These are phyloP conservation scores for Eustalomyia histrio DNA, from an alignment of 2,888 invertebrate species.

Conservation along the genomic window DNA sequence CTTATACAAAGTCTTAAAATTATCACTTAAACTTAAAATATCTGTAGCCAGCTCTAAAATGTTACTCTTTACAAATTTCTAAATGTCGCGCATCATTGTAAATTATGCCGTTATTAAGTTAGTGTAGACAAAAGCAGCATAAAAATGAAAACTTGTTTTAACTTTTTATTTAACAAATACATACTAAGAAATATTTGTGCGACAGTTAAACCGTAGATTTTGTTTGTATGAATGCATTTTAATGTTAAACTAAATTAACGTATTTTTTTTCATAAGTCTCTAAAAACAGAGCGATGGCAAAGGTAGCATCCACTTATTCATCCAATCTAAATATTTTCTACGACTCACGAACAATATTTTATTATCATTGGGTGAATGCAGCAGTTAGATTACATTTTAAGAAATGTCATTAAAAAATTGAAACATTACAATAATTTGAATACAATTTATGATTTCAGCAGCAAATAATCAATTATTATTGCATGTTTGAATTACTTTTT, in stretches of 20 bases:
- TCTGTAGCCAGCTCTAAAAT: slow-evolving; percentile 22
- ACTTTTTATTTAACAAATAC: slow-evolving; percentile 34
- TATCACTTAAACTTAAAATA: background rate
- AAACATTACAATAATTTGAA: too few species aligned
- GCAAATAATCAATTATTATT: too few species aligned
- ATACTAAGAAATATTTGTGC: slow-evolving; percentile 12
- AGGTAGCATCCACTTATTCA: background rate
- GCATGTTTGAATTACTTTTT: too few species aligned
- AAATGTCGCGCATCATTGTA: slow-evolving; percentile 62
- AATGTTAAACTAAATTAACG: background rate
- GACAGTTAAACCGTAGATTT: background rate
- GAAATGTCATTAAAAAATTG: too few species aligned
- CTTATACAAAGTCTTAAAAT: too few species aligned
- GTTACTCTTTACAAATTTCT: slow-evolving; percentile 43
- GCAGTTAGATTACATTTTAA: too few species aligned
- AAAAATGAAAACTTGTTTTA: slow-evolving; percentile 49
- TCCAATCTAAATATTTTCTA: background rate
- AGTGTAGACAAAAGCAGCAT: slow-evolving; percentile 31
- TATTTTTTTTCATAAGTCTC: background rate
- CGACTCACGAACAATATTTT: background rate
- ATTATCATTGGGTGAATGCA: background rate
- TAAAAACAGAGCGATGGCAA: background rate
- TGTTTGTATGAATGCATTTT: background rate
- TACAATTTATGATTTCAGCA: too few species aligned
- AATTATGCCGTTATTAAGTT: slow-evolving; percentile 59